phyloP scores from a whole-genome alignment of 2,888 invertebrate genomes.

The Chloroclysta siterata region DNA sequence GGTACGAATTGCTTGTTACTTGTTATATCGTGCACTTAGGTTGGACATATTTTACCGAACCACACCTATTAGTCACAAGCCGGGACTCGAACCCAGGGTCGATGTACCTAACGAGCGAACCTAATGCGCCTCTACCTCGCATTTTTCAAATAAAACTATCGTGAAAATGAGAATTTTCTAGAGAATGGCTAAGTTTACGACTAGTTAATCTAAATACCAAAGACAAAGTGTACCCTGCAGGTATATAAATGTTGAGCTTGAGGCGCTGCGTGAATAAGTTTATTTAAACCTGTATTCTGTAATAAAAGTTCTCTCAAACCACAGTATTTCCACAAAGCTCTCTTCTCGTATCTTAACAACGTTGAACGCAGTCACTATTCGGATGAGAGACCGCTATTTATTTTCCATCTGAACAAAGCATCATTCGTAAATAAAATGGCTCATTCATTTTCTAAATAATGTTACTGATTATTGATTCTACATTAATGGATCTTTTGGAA shows the following conservation, averaged over 20 bases:
- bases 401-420: neutral
- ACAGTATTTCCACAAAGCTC: neutral
- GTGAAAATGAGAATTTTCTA: constrained; percentile 56
- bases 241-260: constrained; percentile 8
- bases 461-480: neutral
- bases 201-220: constrained; percentile 13
- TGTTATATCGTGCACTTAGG: constrained; percentile 59
- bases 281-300: neutral
- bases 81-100: constrained; percentile 57
- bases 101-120: constrained; percentile 63
- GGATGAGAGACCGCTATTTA: neutral
- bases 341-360: neutral
- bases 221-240: constrained; percentile 7
- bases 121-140: constrained; percentile 68
- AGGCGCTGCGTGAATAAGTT: neutral
- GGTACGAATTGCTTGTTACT: constrained; percentile 52
- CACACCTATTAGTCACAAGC: constrained; percentile 64
- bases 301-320: neutral
- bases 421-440: too few relatives aligned
- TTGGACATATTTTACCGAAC: constrained; percentile 62
- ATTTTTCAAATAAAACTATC: constrained; percentile 68
- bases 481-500: neutral
- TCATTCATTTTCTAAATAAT: too few relatives aligned
- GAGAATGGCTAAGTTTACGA: constrained; percentile 17
- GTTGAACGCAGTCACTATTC: neutral